Evolutionary conservation across 2,797 vertebrate genomes (phyloP).

Genomic region (Chrosomus eos): DNA sequence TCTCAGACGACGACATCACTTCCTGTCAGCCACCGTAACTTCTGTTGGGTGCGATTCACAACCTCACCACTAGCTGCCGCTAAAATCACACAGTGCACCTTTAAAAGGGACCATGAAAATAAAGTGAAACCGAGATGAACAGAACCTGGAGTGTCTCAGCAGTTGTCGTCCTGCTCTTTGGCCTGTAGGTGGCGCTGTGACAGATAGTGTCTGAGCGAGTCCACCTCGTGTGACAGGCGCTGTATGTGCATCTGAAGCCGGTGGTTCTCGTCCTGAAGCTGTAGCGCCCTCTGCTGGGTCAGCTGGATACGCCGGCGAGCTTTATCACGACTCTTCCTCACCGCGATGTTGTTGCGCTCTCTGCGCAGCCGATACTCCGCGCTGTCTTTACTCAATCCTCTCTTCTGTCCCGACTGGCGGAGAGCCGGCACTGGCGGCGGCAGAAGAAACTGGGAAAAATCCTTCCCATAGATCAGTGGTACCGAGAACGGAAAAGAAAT

Average conservation of each 20-base stretch:
- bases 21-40: too few species aligned
- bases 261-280: constrained; percentile 90
- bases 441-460: constrained; percentile 75
- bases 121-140: too few species aligned
- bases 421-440: constrained; percentile 63
- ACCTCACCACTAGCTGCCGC: too few species aligned
- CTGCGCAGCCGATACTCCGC: constrained; percentile 86
- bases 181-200: constrained; percentile 85
- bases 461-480: constrained; percentile 60
- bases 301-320: constrained; percentile 87
- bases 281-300: constrained; percentile 88
- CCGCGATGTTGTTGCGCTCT: constrained; percentile 90
- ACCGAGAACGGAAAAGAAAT: neutral
- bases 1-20: too few species aligned
- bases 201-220: constrained; percentile 89
- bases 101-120: too few species aligned
- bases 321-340: constrained; percentile 93
- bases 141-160: constrained; percentile 63
- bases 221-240: constrained; percentile 88
- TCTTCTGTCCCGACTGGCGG: constrained; percentile 79
- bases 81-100: too few species aligned
- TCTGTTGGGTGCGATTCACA: too few species aligned
- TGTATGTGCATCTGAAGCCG: constrained; percentile 85
- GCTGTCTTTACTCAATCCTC: constrained; percentile 88
- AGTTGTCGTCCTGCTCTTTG: constrained; percentile 62